Evolutionary conservation across 2,113 vertebrate species (phyloP).

Genomic region (Macrotis lagotis): DNA sequence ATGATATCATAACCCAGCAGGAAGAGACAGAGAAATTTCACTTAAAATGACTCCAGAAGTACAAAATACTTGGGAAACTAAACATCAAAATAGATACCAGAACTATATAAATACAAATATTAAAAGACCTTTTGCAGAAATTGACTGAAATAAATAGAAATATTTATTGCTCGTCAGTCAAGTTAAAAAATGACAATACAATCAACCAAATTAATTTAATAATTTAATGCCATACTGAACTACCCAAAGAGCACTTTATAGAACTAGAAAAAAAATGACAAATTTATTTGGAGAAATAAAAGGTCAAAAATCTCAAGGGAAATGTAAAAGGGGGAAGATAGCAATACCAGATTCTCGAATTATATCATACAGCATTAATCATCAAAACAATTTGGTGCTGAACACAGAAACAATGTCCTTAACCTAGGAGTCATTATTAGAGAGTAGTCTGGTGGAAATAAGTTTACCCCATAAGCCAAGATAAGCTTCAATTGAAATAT

Average conservation of each 20-base stretch:
- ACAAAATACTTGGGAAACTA: background rate
- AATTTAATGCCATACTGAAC: background rate
- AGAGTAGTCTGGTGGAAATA: background rate
- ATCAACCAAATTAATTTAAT: background rate
- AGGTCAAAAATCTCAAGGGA: background rate
- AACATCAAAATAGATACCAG: background rate
- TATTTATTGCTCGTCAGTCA: background rate
- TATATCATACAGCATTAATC: background rate
- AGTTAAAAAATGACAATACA: background rate
- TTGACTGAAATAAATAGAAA: background rate
- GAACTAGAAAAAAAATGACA: background rate
- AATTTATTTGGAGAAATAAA: background rate
- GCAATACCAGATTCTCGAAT: background rate
- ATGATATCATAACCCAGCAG: background rate
- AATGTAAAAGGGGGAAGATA: background rate
- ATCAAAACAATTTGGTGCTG: background rate
- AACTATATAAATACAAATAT: background rate
- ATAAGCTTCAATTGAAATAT: background rate
- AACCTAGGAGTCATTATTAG: background rate
- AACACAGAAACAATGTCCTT: background rate
- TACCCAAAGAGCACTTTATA: background rate
- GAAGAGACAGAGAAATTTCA: background rate
- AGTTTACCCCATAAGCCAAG: background rate
- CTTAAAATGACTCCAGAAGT: background rate
- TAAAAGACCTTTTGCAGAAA: background rate